These are phyloP conservation scores for Chromis chromis DNA, from an alignment of 2,797 vertebrate genomes.

Conservation along the genomic window DNA sequence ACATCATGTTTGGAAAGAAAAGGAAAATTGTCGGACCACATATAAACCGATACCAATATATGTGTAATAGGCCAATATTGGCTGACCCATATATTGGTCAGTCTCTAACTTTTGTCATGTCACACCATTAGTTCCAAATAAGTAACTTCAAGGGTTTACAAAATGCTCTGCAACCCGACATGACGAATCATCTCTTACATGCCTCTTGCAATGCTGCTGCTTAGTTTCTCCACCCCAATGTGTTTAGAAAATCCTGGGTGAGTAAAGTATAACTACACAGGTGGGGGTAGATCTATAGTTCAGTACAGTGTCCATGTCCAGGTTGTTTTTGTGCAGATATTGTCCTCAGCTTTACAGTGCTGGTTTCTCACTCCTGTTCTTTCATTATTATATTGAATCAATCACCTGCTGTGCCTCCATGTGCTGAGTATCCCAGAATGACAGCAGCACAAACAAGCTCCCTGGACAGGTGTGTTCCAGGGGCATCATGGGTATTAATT, in stretches of 20 bases:
- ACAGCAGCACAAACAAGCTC: slow-evolving; percentile 38
- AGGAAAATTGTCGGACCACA: too few relatives aligned
- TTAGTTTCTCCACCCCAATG: neutral
- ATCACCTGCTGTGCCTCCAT: neutral
- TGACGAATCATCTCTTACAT: neutral
- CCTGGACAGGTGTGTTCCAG: slow-evolving; percentile 50
- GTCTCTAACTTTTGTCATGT: too few relatives aligned
- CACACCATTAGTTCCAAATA: neutral
- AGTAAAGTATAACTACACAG: neutral
- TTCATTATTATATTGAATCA: neutral
- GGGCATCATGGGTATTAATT: slow-evolving; percentile 59
- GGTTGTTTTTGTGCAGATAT: neutral
- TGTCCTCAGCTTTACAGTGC: neutral
- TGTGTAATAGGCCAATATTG: too few relatives aligned
- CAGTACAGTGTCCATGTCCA: neutral
- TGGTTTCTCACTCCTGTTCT: slow-evolving; percentile 10
- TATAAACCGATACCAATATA: too few relatives aligned
- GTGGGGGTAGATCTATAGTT: neutral
- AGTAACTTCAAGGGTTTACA: neutral
- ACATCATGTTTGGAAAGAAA: too few relatives aligned
- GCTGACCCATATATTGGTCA: too few relatives aligned
- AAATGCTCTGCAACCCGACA: neutral
- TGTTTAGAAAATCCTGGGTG: neutral
- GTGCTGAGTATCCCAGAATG: slow-evolving; percentile 17
- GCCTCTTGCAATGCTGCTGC: neutral